These are phyloP conservation scores for Xylocampa areola DNA, from an alignment of 2,888 invertebrate genomes.

Conservation along the genomic window DNA sequence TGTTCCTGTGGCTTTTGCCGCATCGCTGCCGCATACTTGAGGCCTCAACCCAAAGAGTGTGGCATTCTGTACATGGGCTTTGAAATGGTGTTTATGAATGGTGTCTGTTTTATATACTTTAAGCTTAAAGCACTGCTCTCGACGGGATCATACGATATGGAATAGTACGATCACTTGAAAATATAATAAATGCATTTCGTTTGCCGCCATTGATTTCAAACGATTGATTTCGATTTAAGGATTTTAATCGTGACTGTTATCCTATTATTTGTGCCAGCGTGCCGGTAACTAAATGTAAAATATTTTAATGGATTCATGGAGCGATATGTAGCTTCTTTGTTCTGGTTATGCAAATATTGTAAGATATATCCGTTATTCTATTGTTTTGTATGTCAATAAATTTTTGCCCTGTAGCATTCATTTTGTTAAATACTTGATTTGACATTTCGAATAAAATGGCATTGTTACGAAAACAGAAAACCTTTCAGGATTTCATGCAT, in stretches of 20 bases:
- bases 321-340: background rate
- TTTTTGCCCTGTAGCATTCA: constrained; percentile 7
- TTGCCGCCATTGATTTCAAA: background rate
- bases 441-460: background rate
- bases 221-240: background rate
- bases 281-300: constrained; percentile 1
- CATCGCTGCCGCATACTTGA: constrained; percentile 34
- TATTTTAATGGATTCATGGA: constrained; percentile 10
- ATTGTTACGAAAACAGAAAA: background rate
- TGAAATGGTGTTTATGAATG: constrained; percentile 46
- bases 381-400: background rate
- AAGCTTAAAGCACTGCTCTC: constrained; percentile 13
- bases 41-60: constrained; percentile 21
- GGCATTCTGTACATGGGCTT: constrained; percentile 34
- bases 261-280: background rate
- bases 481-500: constrained; percentile 26
- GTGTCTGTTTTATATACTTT: constrained; percentile 22
- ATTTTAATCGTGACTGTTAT: background rate
- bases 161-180: no score
- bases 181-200: background rate
- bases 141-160: background rate
- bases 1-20: constrained; percentile 30
- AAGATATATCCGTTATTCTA: background rate
- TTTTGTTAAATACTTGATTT: background rate
- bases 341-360: background rate